Evolutionary conservation across 2,888 invertebrate genomes (phyloP).

Genomic region (Hypolimnas misippus): DNA sequence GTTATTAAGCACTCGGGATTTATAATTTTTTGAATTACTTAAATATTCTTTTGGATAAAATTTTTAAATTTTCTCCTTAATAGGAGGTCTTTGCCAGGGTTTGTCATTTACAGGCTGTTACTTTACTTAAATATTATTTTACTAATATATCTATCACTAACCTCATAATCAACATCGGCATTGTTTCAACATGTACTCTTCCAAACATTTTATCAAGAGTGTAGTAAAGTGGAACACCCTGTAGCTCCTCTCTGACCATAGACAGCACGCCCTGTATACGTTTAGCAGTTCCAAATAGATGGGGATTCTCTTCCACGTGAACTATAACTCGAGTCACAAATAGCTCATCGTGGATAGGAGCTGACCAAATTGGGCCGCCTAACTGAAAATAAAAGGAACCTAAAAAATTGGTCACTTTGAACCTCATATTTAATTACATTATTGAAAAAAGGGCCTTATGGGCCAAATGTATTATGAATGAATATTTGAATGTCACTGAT

Average conservation of each 20-base stretch:
- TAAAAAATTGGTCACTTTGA: neutral
- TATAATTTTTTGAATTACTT: too few relatives aligned
- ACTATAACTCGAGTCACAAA: slow-evolving; percentile 89
- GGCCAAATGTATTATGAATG: too few relatives aligned
- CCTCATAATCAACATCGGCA: slow-evolving; percentile 89
- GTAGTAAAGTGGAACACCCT: slow-evolving; percentile 94
- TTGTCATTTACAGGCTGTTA: too few relatives aligned
- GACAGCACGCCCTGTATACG: slow-evolving; percentile 92
- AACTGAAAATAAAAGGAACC: slow-evolving; percentile 86
- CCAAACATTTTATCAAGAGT: slow-evolving; percentile 90
- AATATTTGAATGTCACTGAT: too few relatives aligned
- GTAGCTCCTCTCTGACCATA: slow-evolving; percentile 92
- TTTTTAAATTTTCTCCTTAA: too few relatives aligned
- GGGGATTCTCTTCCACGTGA: slow-evolving; percentile 67
- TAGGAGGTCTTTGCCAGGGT: too few relatives aligned
- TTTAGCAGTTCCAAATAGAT: slow-evolving; percentile 87
- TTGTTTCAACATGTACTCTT: slow-evolving; percentile 87
- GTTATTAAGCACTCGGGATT: too few relatives aligned
- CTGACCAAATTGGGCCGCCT: slow-evolving; percentile 98
- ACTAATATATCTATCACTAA: slow-evolving; percentile 56
- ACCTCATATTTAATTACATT: too few relatives aligned
- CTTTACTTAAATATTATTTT: too few relatives aligned
- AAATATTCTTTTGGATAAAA: too few relatives aligned
- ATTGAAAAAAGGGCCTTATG: too few relatives aligned
- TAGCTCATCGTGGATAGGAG: slow-evolving; percentile 89